phyloP scores from a whole-genome alignment of 2,888 invertebrate species.

The Tenthredo notha region DNA sequence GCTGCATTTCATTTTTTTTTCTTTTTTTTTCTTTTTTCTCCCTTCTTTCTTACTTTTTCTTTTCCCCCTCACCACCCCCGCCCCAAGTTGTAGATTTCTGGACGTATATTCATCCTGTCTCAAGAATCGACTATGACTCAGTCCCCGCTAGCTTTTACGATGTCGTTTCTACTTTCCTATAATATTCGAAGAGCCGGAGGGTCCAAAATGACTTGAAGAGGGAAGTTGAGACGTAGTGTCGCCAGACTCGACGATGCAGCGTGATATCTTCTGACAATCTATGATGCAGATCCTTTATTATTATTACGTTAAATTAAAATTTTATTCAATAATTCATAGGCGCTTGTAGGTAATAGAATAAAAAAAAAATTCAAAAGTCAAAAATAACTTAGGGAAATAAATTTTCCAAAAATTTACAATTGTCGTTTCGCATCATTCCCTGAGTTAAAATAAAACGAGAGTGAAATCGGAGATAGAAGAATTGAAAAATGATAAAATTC shows the following conservation, averaged over 20 bases:
- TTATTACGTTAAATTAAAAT: not conserved
- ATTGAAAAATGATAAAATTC: too few relatives aligned
- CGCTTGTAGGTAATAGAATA: not conserved
- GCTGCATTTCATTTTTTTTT: conserved; percentile 13
- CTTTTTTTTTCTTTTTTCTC: conserved; percentile 40
- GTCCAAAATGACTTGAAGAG: conserved; percentile 17
- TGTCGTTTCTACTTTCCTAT: conserved; percentile 60
- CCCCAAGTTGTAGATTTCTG: not conserved
- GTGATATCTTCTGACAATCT: not conserved
- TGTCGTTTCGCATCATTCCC: too few relatives aligned
- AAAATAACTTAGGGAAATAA: not conserved
- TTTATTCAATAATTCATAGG: not conserved
- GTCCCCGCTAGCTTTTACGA: conserved; percentile 69
- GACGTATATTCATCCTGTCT: conserved; percentile 18
- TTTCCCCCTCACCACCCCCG: not conserved
- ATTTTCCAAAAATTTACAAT: too few relatives aligned
- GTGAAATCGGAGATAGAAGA: too few relatives aligned
- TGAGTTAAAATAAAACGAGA: too few relatives aligned
- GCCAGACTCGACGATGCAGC: not conserved
- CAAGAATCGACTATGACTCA: conserved; percentile 58
- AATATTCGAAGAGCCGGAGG: conserved; percentile 12
- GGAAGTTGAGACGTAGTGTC: conserved; percentile 14
- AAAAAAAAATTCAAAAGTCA: not conserved
- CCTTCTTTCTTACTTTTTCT: not conserved
- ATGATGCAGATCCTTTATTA: not conserved